Base-by-base conservation (phyloP, 2,888 invertebrate genomes). In the Acleris holmiana region DNA sequence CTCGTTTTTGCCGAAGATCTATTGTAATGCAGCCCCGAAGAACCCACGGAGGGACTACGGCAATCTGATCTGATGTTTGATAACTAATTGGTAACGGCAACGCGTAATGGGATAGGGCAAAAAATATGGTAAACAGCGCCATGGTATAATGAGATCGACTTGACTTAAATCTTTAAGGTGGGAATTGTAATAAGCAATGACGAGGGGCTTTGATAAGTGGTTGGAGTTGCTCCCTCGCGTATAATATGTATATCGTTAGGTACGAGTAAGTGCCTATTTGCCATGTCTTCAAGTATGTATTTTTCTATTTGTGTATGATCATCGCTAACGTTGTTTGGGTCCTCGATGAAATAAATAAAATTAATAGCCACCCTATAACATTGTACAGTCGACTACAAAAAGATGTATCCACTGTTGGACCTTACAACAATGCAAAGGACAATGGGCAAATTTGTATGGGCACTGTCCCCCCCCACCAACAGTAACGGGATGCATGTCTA, bases 11-110 rank as follows among this genome's bases (percentile, higher is more conserved):
- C 47, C 25, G 13, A 53, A 17, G 35, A 47, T 71, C 77, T 69
- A 79, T 83, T 82, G 82, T 85, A 79, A 82, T 82, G 83, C 80
- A 86, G 83, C 76, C 71, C 73, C 78, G 84, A 76, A 72, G 74
- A 71, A 75, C 70, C 73, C 54, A 68, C 18, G 53, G 35, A 61
- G 65, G 60, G 67, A 51, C 67, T 61, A 64, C 62, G 64, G 68
- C 72, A 75, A 86, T 86, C 85, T 83, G 86, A 89, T 87, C 81
- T 78, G 76, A 78, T 76, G 72, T 69, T 67, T 71, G 82, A 85
- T 86, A 86, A 80, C 81, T 86, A 89, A 89, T 87, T 83, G 83
- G 80, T 84, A 82, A 84, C 81, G 83, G 83, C 77, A 69, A 79
- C 71, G 75, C 76, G 77, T 83, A 80, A 83, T 78, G 73, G 75